Percentiles rank a stretch among this genome's conserved stretches.
Evolutionary conservation across 2,113 vertebrate species (phyloP).

Genomic region (Nyctereutes procyonoides): DNA sequence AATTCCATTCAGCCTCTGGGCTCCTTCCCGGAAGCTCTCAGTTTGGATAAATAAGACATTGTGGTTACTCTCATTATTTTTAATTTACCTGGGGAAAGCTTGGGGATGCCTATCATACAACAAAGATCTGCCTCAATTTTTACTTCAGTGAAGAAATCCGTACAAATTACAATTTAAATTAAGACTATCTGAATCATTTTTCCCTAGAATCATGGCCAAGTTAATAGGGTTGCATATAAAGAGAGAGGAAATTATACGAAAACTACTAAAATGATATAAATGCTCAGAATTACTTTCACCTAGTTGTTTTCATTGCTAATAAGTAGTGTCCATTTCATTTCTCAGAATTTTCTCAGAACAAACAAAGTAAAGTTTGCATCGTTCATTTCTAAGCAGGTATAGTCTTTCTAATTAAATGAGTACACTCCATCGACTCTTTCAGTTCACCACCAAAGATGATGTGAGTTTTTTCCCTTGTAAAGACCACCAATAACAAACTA

Average conservation of each 20-base stretch:
- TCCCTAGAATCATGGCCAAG: not conserved
- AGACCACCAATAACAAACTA: not conserved
- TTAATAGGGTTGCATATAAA: not conserved
- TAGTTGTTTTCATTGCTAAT: not conserved
- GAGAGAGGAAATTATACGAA: not conserved
- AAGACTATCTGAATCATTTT: not conserved
- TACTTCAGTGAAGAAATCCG: not conserved
- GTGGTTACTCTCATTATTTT: not conserved
- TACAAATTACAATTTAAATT: not conserved
- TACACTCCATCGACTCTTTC: not conserved
- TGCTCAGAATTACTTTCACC: not conserved
- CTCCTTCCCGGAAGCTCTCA: not conserved
- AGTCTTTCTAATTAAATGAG: not conserved
- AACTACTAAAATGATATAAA: not conserved
- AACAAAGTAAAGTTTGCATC: not conserved
- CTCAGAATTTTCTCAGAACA: conserved; percentile 1
- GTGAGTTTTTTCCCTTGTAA: not conserved
- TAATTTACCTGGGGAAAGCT: not conserved
- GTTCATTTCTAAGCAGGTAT: not conserved
- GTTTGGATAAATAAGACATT: not conserved
- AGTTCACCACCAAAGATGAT: not conserved
- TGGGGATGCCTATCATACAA: not conserved
- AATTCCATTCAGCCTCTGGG: not conserved
- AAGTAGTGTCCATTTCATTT: not conserved
- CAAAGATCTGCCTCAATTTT: not conserved